A percentile compares a stretch with the other conserved stretches of the same genome.
Evolutionary conservation across 1,140 invertebrate species (phyloP).

Genomic region (Monomorium pharaonis): DNA sequence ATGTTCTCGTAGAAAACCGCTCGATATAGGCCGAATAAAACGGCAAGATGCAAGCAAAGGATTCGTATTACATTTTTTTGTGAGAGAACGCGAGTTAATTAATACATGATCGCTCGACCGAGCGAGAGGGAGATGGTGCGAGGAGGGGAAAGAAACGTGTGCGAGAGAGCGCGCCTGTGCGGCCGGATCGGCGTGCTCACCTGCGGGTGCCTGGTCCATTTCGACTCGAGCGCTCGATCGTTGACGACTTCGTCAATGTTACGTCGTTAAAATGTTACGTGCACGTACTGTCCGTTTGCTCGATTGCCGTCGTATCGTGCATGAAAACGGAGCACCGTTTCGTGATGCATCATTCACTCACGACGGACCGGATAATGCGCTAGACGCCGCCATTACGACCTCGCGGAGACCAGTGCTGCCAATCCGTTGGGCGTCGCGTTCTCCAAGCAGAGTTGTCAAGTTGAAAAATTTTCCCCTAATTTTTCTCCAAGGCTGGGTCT

Average conservation of each 20-base stretch:
- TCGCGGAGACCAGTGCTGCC: slow-evolving; percentile 35
- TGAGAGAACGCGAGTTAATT: slow-evolving; percentile 31
- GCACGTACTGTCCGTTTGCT: slow-evolving; percentile 27
- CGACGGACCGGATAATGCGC: slow-evolving; percentile 67
- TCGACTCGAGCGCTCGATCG: slow-evolving; percentile 35
- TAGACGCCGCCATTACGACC: slow-evolving; percentile 70
- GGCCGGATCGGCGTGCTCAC: slow-evolving; percentile 62
- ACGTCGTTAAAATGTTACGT: slow-evolving; percentile 34
- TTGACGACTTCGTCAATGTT: not conserved
- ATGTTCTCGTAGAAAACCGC: slow-evolving; percentile 47
- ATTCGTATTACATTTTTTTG: not conserved
- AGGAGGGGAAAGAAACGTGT: not conserved
- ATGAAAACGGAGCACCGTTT: slow-evolving; percentile 24
- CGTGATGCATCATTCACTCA: slow-evolving; percentile 65
- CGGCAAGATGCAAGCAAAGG: not conserved
- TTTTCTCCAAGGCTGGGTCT: too few species aligned
- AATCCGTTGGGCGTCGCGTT: slow-evolving; percentile 6
- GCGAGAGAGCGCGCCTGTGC: slow-evolving; percentile 57
- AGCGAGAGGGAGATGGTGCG: not conserved
- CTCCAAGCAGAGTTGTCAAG: too few species aligned
- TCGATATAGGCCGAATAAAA: slow-evolving; percentile 43
- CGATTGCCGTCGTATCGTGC: slow-evolving; percentile 18
- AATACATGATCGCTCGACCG: not conserved
- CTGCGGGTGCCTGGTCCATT: slow-evolving; percentile 79
- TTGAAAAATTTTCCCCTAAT: too few species aligned